Percentiles rank a stretch among this genome's conserved stretches.
Conservation (phyloP, 2,113 vertebrate genomes). For the Brachypodius melanocephalos region DNA sequence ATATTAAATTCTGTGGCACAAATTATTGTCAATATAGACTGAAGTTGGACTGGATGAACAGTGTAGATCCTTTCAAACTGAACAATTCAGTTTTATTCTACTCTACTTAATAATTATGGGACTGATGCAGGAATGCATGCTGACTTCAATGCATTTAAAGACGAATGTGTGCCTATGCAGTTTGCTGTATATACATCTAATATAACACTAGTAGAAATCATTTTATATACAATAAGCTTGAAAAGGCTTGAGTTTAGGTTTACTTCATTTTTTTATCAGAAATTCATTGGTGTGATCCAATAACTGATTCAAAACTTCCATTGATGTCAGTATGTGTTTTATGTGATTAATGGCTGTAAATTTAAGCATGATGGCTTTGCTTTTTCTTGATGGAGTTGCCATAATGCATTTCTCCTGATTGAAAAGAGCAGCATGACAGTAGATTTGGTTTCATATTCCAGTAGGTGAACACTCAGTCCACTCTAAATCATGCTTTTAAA, state of each 20-base stretch:
- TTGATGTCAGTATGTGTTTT: background rate
- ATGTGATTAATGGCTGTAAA: background rate
- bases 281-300: background rate
- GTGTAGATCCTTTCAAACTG: background rate
- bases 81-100: background rate
- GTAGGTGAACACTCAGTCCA: background rate
- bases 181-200: background rate
- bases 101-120: background rate
- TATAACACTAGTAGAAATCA: background rate
- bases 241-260: background rate
- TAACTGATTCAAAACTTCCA: background rate
- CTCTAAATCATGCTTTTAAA: background rate
- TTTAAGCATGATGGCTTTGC: background rate
- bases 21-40: background rate
- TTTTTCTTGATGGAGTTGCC: background rate
- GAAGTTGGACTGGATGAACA: background rate
- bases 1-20: background rate
- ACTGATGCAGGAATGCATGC: background rate
- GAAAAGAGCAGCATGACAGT: background rate
- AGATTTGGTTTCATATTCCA: background rate
- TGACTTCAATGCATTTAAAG: background rate
- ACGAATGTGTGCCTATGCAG: background rate
- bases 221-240: background rate
- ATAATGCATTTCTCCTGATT: background rate
- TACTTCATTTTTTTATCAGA: background rate